A percentile compares a stretch with the other conserved stretches of the same genome.
Evolutionary conservation across 2,113 vertebrate genomes (phyloP).

Genomic region (Pristiophorus japonicus): DNA sequence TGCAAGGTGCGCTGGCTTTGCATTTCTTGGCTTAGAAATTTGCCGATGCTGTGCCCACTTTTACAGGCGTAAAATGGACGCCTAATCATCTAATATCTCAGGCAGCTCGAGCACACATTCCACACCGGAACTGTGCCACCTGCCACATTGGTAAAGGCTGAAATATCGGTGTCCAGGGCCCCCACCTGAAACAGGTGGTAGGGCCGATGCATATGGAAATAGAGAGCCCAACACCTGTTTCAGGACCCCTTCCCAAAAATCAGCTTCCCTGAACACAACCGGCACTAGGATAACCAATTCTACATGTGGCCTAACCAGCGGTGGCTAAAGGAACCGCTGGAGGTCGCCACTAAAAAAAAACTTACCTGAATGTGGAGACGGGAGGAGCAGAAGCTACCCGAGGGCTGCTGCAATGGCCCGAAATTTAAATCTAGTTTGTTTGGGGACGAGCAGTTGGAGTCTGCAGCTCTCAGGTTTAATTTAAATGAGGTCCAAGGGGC

Average conservation of each 20-base stretch:
- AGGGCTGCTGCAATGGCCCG: background rate
- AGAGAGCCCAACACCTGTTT: too few relatives aligned
- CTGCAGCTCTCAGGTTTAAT: background rate
- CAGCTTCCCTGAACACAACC: too few relatives aligned
- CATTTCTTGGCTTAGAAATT: background rate
- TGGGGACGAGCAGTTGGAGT: background rate
- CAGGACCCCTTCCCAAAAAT: too few relatives aligned
- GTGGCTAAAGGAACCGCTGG: background rate
- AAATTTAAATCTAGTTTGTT: background rate
- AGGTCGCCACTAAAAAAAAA: too few relatives aligned
- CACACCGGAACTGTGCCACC: background rate
- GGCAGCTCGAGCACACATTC: background rate
- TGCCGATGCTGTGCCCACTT: background rate
- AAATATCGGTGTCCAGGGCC: background rate
- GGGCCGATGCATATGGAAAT: background rate
- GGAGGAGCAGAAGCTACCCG: background rate
- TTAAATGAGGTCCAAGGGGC: background rate
- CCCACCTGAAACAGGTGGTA: background rate
- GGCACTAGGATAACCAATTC: background rate
- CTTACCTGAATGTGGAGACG: background rate
- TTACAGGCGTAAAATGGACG: background rate
- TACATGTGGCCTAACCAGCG: too few relatives aligned
- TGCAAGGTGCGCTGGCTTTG: too few relatives aligned
- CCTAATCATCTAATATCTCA: background rate
- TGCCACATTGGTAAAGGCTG: background rate